These are phyloP conservation scores for Otis tarda DNA, from an alignment of 2,113 vertebrate species.

Conservation along the genomic window DNA sequence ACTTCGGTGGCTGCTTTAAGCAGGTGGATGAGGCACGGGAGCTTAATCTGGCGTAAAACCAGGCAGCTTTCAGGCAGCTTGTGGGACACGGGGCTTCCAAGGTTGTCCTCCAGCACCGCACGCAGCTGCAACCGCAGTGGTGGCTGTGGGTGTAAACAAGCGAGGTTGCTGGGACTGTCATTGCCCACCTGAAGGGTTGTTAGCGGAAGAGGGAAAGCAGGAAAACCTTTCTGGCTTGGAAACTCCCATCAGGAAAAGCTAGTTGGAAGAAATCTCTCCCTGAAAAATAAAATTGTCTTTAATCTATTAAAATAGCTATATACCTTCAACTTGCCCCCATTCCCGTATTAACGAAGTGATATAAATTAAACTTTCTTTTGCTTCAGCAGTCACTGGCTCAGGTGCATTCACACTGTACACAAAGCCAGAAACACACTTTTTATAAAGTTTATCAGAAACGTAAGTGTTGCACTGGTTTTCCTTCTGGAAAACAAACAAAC, in stretches of 20 bases:
- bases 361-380: neutral
- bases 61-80: neutral
- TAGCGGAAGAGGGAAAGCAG: accelerated
- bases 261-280: neutral
- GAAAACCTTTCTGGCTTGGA: neutral
- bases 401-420: neutral
- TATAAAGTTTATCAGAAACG: neutral
- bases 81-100: neutral
- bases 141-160: neutral
- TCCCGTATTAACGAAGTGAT: too few species aligned
- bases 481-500: too few species aligned
- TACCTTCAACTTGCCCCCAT: neutral
- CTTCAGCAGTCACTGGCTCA: neutral
- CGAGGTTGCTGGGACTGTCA: accelerated
- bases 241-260: neutral
- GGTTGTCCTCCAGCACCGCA: neutral
- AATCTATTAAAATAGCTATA: neutral
- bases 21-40: neutral
- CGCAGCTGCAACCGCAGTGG: accelerated
- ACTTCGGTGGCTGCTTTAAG: neutral
- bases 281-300: neutral
- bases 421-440: too few species aligned
- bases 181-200: neutral
- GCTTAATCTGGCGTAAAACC: neutral
- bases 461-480: neutral